Evolutionary conservation across 2,888 invertebrate species (phyloP).

Genomic region (Pseudococcus longispinus): DNA sequence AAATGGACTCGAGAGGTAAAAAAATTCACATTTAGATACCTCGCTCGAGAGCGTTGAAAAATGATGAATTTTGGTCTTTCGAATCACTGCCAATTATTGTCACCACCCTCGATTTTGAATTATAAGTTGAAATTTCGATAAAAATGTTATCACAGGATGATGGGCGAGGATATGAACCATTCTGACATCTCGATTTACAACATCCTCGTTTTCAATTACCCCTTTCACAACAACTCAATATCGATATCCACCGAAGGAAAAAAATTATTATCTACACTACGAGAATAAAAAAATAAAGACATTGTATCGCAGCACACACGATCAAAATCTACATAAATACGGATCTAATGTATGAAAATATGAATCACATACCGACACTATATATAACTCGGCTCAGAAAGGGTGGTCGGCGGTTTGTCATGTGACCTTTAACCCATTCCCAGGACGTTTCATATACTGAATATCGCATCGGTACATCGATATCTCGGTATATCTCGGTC

Average conservation of each 20-base stretch:
- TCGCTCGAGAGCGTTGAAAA: too few relatives aligned
- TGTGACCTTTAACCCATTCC: slow-evolving; percentile 46
- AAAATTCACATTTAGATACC: too few relatives aligned
- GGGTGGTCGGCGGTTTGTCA: slow-evolving; percentile 3
- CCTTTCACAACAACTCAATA: neutral
- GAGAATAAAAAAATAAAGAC: neutral
- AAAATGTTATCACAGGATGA: too few relatives aligned
- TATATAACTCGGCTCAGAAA: neutral
- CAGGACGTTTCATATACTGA: neutral
- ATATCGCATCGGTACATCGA: neutral
- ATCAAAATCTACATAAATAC: slow-evolving; percentile 39
- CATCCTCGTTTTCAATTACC: neutral
- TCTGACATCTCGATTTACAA: neutral
- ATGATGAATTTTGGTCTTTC: too few relatives aligned
- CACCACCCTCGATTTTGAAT: too few relatives aligned
- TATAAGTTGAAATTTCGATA: too few relatives aligned
- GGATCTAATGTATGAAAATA: neutral
- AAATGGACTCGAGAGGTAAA: too few relatives aligned
- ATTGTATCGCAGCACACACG: slow-evolving; percentile 2
- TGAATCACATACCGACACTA: neutral
- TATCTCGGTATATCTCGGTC: neutral
- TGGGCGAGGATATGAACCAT: too few relatives aligned
- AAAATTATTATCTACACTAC: neutral
- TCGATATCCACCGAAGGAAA: neutral
- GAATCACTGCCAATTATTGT: too few relatives aligned